Percentiles rank a stretch among this genome's conserved stretches.
Conservation (phyloP, 2,888 invertebrate genomes). For the Macrophya annulata region DNA sequence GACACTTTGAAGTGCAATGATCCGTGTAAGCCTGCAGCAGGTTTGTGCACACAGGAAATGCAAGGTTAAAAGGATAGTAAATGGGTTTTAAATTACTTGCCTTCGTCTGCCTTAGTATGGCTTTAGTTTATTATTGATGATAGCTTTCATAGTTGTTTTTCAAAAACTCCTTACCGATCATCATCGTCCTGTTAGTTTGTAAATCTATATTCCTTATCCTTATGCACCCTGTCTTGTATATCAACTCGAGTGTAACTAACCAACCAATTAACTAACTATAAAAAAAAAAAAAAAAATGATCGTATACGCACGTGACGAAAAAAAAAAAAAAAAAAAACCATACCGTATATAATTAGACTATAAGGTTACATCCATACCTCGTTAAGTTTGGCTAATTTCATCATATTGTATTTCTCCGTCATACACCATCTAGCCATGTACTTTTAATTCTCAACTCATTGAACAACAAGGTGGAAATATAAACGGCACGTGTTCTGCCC, state of each 20-base stretch:
- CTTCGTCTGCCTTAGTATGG: slow-evolving; percentile 2
- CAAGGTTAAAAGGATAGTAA: slow-evolving; percentile 36
- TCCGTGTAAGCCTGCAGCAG: neutral
- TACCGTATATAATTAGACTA: slow-evolving; percentile 52
- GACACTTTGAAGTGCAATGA: neutral
- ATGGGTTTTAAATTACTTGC: slow-evolving; percentile 4
- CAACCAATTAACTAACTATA: neutral
- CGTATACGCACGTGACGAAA: neutral
- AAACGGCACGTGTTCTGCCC: neutral
- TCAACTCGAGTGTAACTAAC: slow-evolving; percentile 32
- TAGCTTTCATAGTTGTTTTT: neutral
- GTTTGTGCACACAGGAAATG: slow-evolving; percentile 27
- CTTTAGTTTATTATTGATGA: slow-evolving; percentile 36
- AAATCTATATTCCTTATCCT: neutral
- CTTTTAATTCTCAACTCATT: neutral
- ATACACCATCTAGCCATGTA: neutral
- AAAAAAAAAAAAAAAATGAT: neutral
- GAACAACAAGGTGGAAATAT: neutral
- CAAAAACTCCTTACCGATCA: neutral
- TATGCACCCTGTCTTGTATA: neutral
- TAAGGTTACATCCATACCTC: slow-evolving; percentile 44
- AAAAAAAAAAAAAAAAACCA: neutral
- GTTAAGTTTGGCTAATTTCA: slow-evolving; percentile 33
- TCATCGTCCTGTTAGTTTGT: neutral
- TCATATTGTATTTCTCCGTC: slow-evolving; percentile 44